phyloP scores from a whole-genome alignment of 1,140 invertebrate genomes.

The Drosophila kepulauana region DNA sequence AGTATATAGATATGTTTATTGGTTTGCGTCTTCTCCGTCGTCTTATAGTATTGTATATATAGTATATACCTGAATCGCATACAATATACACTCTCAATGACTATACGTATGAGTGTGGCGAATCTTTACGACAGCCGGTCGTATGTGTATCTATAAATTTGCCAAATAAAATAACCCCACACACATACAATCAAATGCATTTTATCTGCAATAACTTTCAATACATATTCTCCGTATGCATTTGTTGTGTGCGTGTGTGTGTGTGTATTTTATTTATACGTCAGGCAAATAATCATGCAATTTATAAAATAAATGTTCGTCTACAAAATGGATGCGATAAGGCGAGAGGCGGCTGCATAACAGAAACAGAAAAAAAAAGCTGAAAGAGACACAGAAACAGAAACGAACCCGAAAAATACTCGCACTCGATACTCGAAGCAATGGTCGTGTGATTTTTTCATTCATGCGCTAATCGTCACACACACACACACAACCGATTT shows the following conservation, averaged over 20 bases:
- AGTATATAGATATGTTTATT: constrained; percentile 1
- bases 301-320: constrained; percentile 43
- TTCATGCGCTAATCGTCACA: constrained; percentile 75
- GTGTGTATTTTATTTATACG: constrained; percentile 42
- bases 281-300: constrained; percentile 57
- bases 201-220: constrained; percentile 50
- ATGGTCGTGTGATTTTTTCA: constrained; percentile 73
- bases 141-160: constrained; percentile 36
- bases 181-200: constrained; percentile 26
- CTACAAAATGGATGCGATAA: constrained; percentile 18
- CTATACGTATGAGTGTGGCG: constrained; percentile 35
- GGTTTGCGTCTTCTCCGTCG: constrained; percentile 47
- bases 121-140: constrained; percentile 8
- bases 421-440: constrained; percentile 26
- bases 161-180: constrained; percentile 31
- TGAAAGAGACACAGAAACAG: constrained; percentile 8
- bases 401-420: constrained; percentile 24
- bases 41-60: constrained; percentile 23
- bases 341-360: constrained; percentile 5
- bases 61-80: constrained; percentile 17
- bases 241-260: too few species aligned
- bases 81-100: constrained; percentile 41
- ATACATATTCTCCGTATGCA: not conserved
- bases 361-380: constrained; percentile 12
- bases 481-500: constrained; percentile 37